Conservation (phyloP, 2,797 vertebrate species). For the Brotula barbata region DNA sequence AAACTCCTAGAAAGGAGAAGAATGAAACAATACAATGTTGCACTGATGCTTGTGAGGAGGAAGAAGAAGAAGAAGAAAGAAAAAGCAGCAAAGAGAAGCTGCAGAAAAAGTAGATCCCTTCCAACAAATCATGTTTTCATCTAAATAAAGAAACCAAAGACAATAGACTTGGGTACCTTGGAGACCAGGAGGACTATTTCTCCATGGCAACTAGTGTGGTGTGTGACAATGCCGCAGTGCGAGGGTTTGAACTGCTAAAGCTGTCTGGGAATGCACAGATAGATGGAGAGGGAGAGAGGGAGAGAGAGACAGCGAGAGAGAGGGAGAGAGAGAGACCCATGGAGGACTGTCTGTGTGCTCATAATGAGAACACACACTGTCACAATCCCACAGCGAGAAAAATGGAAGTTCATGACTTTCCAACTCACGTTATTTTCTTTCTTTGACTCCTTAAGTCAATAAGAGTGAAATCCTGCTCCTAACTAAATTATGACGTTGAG, state of each 20-base stretch:
- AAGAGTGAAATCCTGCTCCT: constrained; percentile 55
- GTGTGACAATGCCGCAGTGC: constrained; percentile 81
- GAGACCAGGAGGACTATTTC: constrained; percentile 86
- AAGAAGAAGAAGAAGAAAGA: constrained; percentile 64
- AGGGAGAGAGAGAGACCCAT: constrained; percentile 67
- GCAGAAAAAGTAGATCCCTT: constrained; percentile 72
- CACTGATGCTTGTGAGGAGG: constrained; percentile 69
- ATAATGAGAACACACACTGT: constrained; percentile 79
- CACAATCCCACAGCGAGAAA: constrained; percentile 71
- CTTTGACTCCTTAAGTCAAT: constrained; percentile 62
- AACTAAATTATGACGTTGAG: constrained; percentile 62
- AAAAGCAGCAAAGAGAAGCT: constrained; percentile 57
- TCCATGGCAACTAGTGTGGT: constrained; percentile 84
- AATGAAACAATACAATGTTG: constrained; percentile 70
- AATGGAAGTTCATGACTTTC: constrained; percentile 76
- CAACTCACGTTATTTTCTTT: constrained; percentile 62
- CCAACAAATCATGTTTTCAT: constrained; percentile 84
- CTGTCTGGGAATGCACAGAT: constrained; percentile 80
- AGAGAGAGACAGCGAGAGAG: constrained; percentile 35
- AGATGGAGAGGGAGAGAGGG: constrained; percentile 52
- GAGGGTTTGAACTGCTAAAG: constrained; percentile 79
- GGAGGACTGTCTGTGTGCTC: constrained; percentile 61
- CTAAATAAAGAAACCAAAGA: constrained; percentile 86
- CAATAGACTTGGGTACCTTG: constrained; percentile 85
- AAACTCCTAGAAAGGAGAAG: constrained; percentile 77